These are phyloP conservation scores for Xiphydria camelus DNA, from an alignment of 2,888 invertebrate genomes.

Conservation along the genomic window DNA sequence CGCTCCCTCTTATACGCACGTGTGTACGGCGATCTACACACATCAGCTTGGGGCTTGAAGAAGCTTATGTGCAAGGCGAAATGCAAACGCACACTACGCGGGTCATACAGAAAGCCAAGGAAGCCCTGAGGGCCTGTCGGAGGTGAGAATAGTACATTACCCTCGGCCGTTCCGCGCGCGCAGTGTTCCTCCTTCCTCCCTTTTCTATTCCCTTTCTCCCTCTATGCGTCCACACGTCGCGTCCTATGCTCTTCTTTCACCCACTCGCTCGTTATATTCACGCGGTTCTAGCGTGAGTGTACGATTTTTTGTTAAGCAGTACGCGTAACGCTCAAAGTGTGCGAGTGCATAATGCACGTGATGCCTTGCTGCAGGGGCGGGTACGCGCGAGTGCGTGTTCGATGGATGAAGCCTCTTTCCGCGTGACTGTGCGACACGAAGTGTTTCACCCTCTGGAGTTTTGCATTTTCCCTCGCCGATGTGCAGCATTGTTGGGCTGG, in stretches of 20 bases:
- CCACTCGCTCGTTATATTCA: slow-evolving; percentile 32
- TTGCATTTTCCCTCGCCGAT: slow-evolving; percentile 1
- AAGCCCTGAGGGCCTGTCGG: slow-evolving; percentile 43
- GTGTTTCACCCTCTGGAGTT: slow-evolving; percentile 2
- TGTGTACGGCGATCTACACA: too few species aligned
- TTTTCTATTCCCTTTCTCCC: neutral
- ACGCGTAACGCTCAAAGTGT: too few species aligned
- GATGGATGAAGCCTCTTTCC: neutral
- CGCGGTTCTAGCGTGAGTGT: slow-evolving; percentile 23
- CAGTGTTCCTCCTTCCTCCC: slow-evolving; percentile 3
- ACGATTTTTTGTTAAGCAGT: slow-evolving; percentile 7
- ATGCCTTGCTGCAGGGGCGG: neutral
- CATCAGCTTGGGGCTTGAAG: too few species aligned
- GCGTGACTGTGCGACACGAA: neutral
- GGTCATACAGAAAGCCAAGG: slow-evolving; percentile 36
- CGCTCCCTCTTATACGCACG: too few species aligned
- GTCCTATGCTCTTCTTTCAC: slow-evolving; percentile 6
- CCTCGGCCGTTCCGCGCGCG: slow-evolving; percentile 30
- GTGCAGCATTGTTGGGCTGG: too few species aligned
- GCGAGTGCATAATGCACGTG: neutral
- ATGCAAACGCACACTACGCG: slow-evolving; percentile 23
- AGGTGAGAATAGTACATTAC: slow-evolving; percentile 49
- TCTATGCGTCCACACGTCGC: slow-evolving; percentile 2
- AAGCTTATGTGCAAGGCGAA: slow-evolving; percentile 11
- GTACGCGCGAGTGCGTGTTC: too few species aligned